Conservation (phyloP, 1,140 invertebrate genomes). For the Monomorium pharaonis region DNA sequence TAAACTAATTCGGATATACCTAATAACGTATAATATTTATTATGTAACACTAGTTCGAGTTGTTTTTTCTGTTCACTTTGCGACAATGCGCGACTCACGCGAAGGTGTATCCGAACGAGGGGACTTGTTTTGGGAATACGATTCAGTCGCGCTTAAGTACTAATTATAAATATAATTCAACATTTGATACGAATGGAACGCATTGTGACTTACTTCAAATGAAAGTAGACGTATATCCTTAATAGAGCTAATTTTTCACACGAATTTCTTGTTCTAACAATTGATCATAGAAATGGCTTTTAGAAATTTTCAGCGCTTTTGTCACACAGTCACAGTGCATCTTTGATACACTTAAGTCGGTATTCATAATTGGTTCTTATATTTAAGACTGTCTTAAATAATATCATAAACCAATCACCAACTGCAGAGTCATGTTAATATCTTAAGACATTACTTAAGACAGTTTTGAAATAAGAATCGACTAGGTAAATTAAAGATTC, state of each 20-base stretch:
- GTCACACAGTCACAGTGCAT: too few species aligned
- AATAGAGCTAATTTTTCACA: background rate
- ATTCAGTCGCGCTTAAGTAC: background rate
- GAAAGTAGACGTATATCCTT: background rate
- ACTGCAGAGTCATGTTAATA: too few species aligned
- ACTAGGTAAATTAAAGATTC: too few species aligned
- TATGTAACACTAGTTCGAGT: slow-evolving; percentile 72
- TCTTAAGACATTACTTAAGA: too few species aligned
- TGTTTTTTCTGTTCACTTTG: slow-evolving; percentile 69
- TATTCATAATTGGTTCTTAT: too few species aligned
- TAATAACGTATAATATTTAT: slow-evolving; percentile 79
- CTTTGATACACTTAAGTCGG: too few species aligned
- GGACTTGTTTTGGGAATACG: slow-evolving; percentile 65
- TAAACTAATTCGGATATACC: slow-evolving; percentile 85
- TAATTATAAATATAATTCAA: background rate
- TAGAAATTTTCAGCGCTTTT: background rate
- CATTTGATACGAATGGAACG: background rate
- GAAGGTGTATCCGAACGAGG: slow-evolving; percentile 61
- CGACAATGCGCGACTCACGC: slow-evolving; percentile 68
- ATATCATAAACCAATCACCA: too few species aligned
- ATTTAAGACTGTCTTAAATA: too few species aligned
- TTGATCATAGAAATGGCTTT: slow-evolving; percentile 25
- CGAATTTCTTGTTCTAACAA: background rate
- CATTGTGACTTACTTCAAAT: background rate
- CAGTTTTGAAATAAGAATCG: too few species aligned